Evolutionary conservation across 2,113 vertebrate species (phyloP).

Genomic region (Thalassarche chlororhynchos): DNA sequence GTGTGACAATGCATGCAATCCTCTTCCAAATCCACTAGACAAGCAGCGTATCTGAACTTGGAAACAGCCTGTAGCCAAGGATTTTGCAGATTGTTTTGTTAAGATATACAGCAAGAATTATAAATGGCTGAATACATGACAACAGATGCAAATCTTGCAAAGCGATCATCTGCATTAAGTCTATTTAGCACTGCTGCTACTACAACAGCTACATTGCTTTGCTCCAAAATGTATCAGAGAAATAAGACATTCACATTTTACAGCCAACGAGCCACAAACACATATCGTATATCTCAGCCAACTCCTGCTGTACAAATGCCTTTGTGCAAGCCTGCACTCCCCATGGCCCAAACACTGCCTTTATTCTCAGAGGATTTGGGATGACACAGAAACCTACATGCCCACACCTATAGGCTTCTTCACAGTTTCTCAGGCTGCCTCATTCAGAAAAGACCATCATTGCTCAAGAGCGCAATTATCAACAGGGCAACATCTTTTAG

Average conservation of each 20-base stretch:
- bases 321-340: background rate
- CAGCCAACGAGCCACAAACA: background rate
- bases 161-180: background rate
- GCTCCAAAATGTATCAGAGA: background rate
- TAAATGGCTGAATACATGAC: background rate
- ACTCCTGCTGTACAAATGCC: background rate
- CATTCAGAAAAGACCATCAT: background rate
- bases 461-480: background rate
- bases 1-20: background rate
- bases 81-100: conserved; percentile 1
- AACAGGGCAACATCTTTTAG: background rate
- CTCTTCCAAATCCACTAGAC: background rate
- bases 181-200: background rate
- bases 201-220: background rate
- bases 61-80: background rate
- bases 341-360: background rate
- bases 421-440: background rate
- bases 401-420: background rate
- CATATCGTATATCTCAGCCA: background rate
- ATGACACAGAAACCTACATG: background rate
- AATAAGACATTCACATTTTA: background rate
- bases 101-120: background rate
- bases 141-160: background rate
- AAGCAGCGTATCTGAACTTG: background rate
- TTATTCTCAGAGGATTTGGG: background rate